Conservation (phyloP, 2,113 vertebrate genomes). For the Rhagologus leucostigma region DNA sequence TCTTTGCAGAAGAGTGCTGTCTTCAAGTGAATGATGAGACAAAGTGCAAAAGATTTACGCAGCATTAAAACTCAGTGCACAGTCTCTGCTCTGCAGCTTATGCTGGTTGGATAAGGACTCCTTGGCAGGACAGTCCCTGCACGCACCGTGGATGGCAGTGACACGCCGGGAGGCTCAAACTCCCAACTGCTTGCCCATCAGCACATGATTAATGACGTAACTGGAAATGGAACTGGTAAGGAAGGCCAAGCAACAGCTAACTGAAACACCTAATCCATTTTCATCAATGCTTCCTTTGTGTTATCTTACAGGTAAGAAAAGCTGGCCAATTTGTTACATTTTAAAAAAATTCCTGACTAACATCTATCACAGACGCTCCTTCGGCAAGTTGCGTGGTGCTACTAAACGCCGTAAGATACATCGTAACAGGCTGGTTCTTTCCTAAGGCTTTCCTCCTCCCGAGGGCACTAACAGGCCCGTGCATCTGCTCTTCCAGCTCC, state of each 20-base stretch:
- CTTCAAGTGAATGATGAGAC: background rate
- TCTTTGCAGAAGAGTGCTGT: background rate
- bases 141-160: accelerated
- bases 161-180: background rate
- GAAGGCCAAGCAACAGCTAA: background rate
- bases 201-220: background rate
- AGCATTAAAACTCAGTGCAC: background rate
- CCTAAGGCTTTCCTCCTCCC: background rate
- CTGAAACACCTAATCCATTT: background rate
- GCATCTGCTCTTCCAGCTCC: background rate
- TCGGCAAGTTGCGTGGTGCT: accelerated
- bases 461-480: accelerated
- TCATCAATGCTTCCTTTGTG: background rate
- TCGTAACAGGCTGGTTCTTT: accelerated
- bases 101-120: background rate
- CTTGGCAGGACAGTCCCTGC: background rate
- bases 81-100: background rate
- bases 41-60: background rate
- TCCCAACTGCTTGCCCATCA: background rate
- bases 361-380: background rate
- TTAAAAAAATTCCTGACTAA: background rate
- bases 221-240: background rate
- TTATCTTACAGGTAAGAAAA: background rate
- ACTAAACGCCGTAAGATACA: accelerated
- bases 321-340: background rate